A percentile compares a stretch with the other conserved stretches of the same genome.
These are phyloP conservation scores for Remorina albescens DNA, from an alignment of 2,797 vertebrate genomes.

Conservation along the genomic window DNA sequence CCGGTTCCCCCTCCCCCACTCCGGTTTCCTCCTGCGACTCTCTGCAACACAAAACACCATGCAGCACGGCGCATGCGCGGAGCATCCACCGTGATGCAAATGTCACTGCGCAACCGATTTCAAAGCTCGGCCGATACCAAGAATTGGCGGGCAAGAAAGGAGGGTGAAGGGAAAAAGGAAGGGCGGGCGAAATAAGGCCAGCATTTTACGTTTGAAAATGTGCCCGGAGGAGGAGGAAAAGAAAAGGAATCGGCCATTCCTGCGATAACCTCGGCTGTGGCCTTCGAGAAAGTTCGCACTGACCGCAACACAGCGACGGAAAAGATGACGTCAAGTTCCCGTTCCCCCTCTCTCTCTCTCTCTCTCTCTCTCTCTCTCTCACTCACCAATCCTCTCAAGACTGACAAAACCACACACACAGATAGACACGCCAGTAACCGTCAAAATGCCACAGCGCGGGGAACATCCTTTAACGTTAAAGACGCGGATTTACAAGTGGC, in stretches of 20 bases:
- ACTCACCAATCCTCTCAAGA: too few species aligned
- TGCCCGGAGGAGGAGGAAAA: too few species aligned
- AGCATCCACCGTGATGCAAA: constrained; percentile 76
- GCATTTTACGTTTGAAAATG: neutral
- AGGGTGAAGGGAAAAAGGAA: too few species aligned
- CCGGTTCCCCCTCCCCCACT: constrained; percentile 78
- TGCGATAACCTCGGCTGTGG: constrained; percentile 39
- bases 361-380: constrained; percentile 56
- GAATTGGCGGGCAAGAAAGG: constrained; percentile 25
- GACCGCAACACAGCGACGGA: constrained; percentile 83
- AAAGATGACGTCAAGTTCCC: constrained; percentile 87
- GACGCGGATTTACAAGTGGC: constrained; percentile 35
- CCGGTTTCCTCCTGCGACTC: constrained; percentile 64
- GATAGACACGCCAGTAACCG: neutral
- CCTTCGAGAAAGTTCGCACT: constrained; percentile 85
- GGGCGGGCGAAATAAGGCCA: neutral
- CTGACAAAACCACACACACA: too few species aligned
- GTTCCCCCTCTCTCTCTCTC: constrained; percentile 62
- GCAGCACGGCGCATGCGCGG: constrained; percentile 82
- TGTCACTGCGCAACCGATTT: constrained; percentile 86
- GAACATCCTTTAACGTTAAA: constrained; percentile 11
- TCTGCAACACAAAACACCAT: constrained; percentile 81
- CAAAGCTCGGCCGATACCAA: constrained; percentile 32
- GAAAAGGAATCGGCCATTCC: constrained; percentile 4
- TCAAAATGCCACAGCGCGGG: neutral